phyloP scores from a whole-genome alignment of 2,888 invertebrate genomes.

The Scrobipalpa costella region DNA sequence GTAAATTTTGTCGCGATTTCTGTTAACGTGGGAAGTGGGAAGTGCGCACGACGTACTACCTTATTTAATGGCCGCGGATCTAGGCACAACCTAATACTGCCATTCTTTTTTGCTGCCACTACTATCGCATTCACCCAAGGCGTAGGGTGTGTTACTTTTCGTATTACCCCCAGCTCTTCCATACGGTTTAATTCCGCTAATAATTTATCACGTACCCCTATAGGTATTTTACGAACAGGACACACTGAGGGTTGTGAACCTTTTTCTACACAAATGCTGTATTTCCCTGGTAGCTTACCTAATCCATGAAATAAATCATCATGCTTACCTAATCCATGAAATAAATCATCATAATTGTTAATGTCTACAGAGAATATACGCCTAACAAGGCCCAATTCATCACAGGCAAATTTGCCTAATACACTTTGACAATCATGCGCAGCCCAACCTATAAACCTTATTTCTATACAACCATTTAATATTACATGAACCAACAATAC shows the following conservation, averaged over 20 bases:
- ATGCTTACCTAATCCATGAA: constrained; percentile 14
- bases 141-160: constrained; percentile 35
- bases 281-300: constrained; percentile 28
- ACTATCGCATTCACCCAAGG: constrained; percentile 35
- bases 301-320: constrained; percentile 29
- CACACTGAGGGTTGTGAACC: constrained; percentile 19
- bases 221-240: constrained; percentile 28
- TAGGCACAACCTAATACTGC: constrained; percentile 30
- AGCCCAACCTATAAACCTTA: constrained; percentile 21
- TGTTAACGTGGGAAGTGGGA: constrained; percentile 31
- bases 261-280: constrained; percentile 22
- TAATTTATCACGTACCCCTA: constrained; percentile 27
- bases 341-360: constrained; percentile 27
- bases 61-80: constrained; percentile 32
- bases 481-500: constrained; percentile 19
- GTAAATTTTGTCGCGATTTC: constrained; percentile 31
- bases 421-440: constrained; percentile 28
- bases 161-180: constrained; percentile 33
- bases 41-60: constrained; percentile 29
- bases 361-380: constrained; percentile 19
- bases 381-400: constrained; percentile 23
- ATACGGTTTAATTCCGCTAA: constrained; percentile 21
- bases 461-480: constrained; percentile 21
- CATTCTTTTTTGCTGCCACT: constrained; percentile 34
- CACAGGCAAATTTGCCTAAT: constrained; percentile 25